A percentile compares a stretch with the other conserved stretches of the same genome.
Conservation (phyloP, 2,113 vertebrate species). For the Syngnathus typhle region DNA sequence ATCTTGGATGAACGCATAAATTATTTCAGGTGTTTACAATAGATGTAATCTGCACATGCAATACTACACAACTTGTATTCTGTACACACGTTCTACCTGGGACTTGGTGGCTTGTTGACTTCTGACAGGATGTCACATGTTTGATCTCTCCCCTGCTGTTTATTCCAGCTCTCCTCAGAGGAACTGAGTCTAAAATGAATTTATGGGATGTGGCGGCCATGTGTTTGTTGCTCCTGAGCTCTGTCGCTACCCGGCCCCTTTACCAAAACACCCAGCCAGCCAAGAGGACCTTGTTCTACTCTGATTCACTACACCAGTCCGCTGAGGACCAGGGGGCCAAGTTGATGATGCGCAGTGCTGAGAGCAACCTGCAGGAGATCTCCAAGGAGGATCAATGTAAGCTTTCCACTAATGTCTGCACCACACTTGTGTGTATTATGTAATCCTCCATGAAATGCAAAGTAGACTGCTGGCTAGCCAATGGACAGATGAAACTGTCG, state of each 20-base stretch:
- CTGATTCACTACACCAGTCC: constrained; percentile 71
- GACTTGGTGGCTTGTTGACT: not conserved
- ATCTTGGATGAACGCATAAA: too few species aligned
- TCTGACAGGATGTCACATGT: not conserved
- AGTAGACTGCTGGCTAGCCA: not conserved
- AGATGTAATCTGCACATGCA: too few species aligned
- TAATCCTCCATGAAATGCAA: not conserved
- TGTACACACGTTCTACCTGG: too few species aligned
- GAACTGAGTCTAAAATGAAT: constrained; percentile 99
- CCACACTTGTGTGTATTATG: not conserved
- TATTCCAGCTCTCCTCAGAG: constrained; percentile 81
- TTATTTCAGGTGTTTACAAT: too few species aligned
- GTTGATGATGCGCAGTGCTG: constrained; percentile 59
- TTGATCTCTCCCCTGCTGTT: not conserved
- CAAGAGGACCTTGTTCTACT: constrained; percentile 71
- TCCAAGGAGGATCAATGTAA: constrained; percentile 72
- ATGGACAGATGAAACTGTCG: not conserved
- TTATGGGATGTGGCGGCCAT: constrained; percentile 98
- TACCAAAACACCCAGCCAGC: constrained; percentile 76
- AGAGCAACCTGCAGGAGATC: constrained; percentile 55
- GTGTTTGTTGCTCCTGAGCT: constrained; percentile 97
- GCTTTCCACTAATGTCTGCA: constrained; percentile 2
- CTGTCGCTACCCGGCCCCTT: constrained; percentile 84
- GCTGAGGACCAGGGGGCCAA: constrained; percentile 62
- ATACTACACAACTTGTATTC: too few species aligned